Evolutionary conservation across 1,140 invertebrate genomes (phyloP).

Genomic region (Nautilus pompilius): DNA sequence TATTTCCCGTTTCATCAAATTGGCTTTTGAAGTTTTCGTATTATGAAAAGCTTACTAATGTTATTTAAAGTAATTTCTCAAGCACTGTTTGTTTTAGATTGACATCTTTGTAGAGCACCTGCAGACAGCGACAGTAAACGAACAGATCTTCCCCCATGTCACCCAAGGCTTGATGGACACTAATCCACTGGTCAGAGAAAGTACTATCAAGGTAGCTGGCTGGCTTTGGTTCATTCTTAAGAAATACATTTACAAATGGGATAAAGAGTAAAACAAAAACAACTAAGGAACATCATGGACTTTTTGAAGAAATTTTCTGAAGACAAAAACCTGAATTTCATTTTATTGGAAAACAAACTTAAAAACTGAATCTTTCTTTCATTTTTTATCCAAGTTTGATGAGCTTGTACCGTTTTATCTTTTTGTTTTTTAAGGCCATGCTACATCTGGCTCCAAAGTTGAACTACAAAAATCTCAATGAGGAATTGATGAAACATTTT

Average conservation of each 20-base stretch:
- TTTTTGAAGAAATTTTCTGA: too few species aligned
- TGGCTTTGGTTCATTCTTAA: too few species aligned
- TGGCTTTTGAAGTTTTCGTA: slow-evolving; percentile 2
- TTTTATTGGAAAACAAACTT: too few species aligned
- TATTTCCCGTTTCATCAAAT: not conserved
- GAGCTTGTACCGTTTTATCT: not conserved
- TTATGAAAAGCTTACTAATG: too few species aligned
- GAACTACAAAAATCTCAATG: slow-evolving; percentile 96
- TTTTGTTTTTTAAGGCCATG: slow-evolving; percentile 68
- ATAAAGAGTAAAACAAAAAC: too few species aligned
- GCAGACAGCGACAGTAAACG: slow-evolving; percentile 68
- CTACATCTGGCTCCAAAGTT: slow-evolving; percentile 92
- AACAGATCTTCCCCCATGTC: slow-evolving; percentile 87
- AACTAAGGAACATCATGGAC: too few species aligned
- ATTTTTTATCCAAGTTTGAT: slow-evolving; percentile 4
- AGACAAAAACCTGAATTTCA: too few species aligned
- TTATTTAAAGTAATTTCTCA: too few species aligned
- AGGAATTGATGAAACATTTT: slow-evolving; percentile 93
- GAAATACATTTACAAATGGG: too few species aligned
- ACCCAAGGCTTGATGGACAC: slow-evolving; percentile 93
- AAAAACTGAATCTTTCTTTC: too few species aligned
- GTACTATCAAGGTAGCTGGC: slow-evolving; percentile 89
- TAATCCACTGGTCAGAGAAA: slow-evolving; percentile 92
- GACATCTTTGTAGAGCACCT: slow-evolving; percentile 59
- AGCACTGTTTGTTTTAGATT: slow-evolving; percentile 44